Base-by-base conservation (phyloP, 64 coral and sea anemone genomes). In the Montipora efflorescens region DNA sequence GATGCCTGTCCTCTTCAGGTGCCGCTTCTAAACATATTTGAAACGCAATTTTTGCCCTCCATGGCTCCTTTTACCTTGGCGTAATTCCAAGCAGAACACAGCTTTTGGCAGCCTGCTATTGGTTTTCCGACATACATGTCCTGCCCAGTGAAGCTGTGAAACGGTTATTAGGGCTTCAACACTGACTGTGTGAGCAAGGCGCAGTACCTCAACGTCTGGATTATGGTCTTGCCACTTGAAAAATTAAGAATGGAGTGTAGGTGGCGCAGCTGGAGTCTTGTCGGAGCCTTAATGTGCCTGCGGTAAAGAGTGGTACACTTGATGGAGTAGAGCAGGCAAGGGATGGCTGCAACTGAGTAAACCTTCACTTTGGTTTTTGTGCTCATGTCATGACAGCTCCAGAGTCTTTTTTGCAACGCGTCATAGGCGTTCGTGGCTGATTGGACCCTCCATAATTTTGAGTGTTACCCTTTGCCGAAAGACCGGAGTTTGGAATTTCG, bases 301-400 rank as follows among this genome's bases (percentile, higher is more conserved):
- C 87, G 87, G 70, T 36, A 36, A 8, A 57, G 53, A 11, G 53
- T 57, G 53, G 1, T 57, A 2, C 2, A 57, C 10, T 57, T 76
- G 52, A 79, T 90, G 47, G 88, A 79, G 47, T 90, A 90, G 88
- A 90, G 88, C 28, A 79, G 88, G 57, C 88, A 90, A 67, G 53
- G 53, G 5, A 57, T 6, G 10, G 0, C 53, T 11, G 53, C 53
- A 57, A 11, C 53, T 11, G 10, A 57, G 53, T 57, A 57, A 11
- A 1, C 53, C 10, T 57, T 57, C 53, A 57, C 53, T 57, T 57
- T 57, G 6, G 52, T 57, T 57, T 57, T 57, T 11, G 10, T 57
- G 53, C 53, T 3, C 6, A 57, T 57, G 53, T 83, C 50, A 58
- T 82, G 80, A 19, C 80, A 19, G 16, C 36, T 58, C 81, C 81